Base-by-base conservation (phyloP, 2,888 invertebrate species). In the Caenorhabditis doughertyi region DNA sequence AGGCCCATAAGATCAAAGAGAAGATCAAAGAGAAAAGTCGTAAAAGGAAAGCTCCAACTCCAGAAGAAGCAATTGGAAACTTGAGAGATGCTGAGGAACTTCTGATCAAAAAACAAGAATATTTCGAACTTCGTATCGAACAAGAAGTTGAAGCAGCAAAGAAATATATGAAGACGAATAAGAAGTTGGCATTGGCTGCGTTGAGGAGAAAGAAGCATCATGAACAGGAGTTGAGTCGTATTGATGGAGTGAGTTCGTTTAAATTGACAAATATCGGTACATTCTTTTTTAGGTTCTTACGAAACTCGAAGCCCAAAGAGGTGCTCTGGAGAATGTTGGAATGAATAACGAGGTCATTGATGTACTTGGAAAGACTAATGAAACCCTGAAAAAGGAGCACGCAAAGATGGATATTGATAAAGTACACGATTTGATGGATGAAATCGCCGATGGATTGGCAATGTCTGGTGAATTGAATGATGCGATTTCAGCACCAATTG, bases 341-440 rank as follows among this genome's bases (percentile, higher is more conserved):
- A 82, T 83, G 55, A 80, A 88, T 55, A 72, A 79, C 25, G 88
- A 86, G 53, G 84, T 87, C n/a, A 62, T 88, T 67, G 84, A 84
- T 67, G 88, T 88, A 9, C 77, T 88, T 35, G 84, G 83, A 29
- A 76, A 85, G 62, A 83, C 88, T 8, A 85, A 71, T 35, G 84
- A 86, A 44, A 77, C 85, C 32, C 80, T 88, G 73, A 86, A 86
- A 72, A 85, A 81, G 51, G 83, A 83, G 18, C 86, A 88, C 51
- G 79, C 73, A 21, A 84, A 85, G 23, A 80, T 88, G 81, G 85
- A 86, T 64, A 80, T 87, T 27, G 87, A 87, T 44, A 81, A 86
- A 74, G 88, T 88, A 9, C 73, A 83, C 60, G 86, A 85, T 64
- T 76, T 88, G 68, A 88, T 88, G 88, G 88, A 88, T 76, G 84